Percentiles rank a stretch among this genome's conserved stretches.
Conservation (phyloP, 2,113 vertebrate genomes). For the Carlito syrichta region DNA sequence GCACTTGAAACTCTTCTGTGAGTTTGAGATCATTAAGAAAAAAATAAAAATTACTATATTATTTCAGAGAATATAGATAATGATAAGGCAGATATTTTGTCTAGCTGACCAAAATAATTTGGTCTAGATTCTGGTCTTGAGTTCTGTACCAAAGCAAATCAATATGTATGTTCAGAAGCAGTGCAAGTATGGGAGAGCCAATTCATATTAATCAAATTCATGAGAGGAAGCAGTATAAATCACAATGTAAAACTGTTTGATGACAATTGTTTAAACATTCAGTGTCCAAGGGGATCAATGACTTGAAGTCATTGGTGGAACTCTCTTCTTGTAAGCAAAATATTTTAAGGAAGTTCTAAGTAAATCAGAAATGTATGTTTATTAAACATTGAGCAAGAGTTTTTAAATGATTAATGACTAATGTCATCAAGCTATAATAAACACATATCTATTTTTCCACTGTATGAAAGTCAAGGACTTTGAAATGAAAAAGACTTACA, state of each 20-base stretch:
- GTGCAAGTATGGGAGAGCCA: neutral
- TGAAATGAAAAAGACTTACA: neutral
- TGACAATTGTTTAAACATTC: neutral
- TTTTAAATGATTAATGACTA: neutral
- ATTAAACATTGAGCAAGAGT: neutral
- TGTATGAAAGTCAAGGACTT: neutral
- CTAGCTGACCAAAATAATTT: neutral
- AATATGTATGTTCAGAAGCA: neutral
- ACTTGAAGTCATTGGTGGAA: neutral
- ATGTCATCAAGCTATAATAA: neutral
- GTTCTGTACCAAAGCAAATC: neutral
- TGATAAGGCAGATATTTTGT: neutral
- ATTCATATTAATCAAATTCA: neutral
- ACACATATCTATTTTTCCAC: neutral
- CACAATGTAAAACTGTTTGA: neutral
- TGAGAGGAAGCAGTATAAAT: neutral
- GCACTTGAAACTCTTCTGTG: neutral
- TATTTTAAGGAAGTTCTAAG: neutral
- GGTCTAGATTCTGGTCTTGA: neutral
- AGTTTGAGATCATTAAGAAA: neutral
- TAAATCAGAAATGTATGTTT: neutral
- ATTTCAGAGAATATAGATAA: neutral
- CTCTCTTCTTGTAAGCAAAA: neutral
- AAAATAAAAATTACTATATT: neutral
- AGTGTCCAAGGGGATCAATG: neutral